These are phyloP conservation scores for Paramuricea clavata DNA, from an alignment of 92 coral and sea anemone genomes.

Conservation along the genomic window DNA sequence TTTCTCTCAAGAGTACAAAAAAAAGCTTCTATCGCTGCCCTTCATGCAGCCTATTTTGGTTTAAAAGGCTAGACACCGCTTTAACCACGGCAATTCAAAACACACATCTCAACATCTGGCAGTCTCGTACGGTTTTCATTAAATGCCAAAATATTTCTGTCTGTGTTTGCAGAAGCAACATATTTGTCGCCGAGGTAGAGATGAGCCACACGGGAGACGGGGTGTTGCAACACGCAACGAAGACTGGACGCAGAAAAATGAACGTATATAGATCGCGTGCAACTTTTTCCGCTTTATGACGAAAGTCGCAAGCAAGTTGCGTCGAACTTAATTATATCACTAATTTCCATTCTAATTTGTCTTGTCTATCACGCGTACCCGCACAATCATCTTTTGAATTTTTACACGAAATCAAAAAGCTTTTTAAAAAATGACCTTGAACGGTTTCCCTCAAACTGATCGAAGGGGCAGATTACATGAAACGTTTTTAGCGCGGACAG, in stretches of 20 bases:
- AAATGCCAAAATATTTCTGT: conserved; percentile 20
- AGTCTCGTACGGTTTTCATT: conserved; percentile 42
- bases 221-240: neutral
- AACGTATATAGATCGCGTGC: neutral
- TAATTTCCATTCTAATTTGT: neutral
- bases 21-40: neutral
- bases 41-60: conserved; percentile 26
- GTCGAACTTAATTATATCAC: neutral
- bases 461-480: neutral
- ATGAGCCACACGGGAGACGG: neutral
- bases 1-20: neutral
- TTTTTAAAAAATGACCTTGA: neutral
- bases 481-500: neutral
- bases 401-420: neutral
- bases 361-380: neutral
- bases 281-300: neutral
- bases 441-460: neutral
- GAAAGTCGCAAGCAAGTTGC: neutral
- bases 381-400: neutral
- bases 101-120: conserved; percentile 42
- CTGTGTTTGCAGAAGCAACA: conserved; percentile 46
- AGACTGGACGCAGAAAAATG: neutral
- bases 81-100: conserved; percentile 28
- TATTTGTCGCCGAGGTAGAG: neutral
- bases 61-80: conserved; percentile 37